A percentile compares a stretch with the other conserved stretches of the same genome.
phyloP scores from a whole-genome alignment of 2,797 vertebrate species.

The Neopelma chrysocephalum region DNA sequence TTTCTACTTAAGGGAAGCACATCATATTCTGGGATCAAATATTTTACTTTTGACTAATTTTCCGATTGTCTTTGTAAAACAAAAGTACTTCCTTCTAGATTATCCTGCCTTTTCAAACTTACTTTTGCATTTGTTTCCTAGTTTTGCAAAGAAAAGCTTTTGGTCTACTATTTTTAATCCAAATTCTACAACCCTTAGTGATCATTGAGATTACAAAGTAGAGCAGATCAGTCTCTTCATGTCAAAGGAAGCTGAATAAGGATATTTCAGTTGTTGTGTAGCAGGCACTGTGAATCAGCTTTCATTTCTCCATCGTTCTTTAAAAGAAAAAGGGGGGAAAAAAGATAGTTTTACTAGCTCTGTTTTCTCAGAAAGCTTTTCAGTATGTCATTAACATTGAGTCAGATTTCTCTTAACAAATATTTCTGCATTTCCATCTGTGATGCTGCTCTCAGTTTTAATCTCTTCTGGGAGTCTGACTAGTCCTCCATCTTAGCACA shows the following conservation, averaged over 20 bases:
- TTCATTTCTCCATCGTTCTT: not conserved
- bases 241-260: not conserved
- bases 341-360: fast-evolving
- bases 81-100: not conserved
- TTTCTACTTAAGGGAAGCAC: not conserved
- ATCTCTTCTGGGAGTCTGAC: not conserved
- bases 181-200: not conserved
- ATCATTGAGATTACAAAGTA: not conserved
- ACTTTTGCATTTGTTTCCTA: not conserved
- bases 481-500: not conserved
- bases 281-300: not conserved
- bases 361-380: not conserved
- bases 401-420: not conserved
- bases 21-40: not conserved
- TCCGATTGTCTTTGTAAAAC: not conserved
- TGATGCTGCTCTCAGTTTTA: not conserved
- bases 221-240: not conserved
- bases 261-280: not conserved
- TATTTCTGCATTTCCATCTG: not conserved
- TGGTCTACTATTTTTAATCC: not conserved
- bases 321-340: not conserved
- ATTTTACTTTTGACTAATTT: not conserved
- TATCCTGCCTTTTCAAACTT: not conserved
- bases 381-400: not conserved
- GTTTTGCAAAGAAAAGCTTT: not conserved